These are phyloP conservation scores for Caprella mutica DNA, from an alignment of 2,888 invertebrate genomes.

Conservation along the genomic window DNA sequence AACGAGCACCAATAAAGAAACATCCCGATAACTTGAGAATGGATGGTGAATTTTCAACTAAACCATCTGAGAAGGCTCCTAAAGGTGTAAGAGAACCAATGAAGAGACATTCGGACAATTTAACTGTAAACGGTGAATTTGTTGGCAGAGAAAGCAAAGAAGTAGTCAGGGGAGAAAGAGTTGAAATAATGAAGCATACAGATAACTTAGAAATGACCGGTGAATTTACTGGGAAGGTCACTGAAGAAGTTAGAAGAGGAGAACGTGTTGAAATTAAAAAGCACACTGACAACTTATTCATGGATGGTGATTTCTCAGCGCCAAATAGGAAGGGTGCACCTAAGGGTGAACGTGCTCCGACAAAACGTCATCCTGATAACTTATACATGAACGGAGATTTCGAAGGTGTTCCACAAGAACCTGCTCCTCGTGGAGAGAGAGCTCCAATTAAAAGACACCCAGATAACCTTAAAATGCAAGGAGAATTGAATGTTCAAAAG, in stretches of 20 bases:
- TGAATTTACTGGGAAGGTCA: constrained; percentile 37
- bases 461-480: constrained; percentile 44
- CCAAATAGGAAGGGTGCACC: constrained; percentile 42
- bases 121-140: constrained; percentile 46
- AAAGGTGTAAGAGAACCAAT: constrained; percentile 25
- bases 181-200: constrained; percentile 6
- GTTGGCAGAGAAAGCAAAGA: constrained; percentile 11
- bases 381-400: constrained; percentile 48
- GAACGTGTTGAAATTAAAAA: constrained; percentile 36
- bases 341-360: constrained; percentile 36
- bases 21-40: constrained; percentile 25
- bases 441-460: constrained; percentile 24
- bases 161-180: constrained; percentile 18
- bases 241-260: constrained; percentile 37
- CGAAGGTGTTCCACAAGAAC: constrained; percentile 37
- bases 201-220: constrained; percentile 25
- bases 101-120: constrained; percentile 22
- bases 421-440: constrained; percentile 21
- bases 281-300: constrained; percentile 42
- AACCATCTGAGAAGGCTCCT: constrained; percentile 37
- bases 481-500: constrained; percentile 8
- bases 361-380: constrained; percentile 41
- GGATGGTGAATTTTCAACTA: constrained; percentile 28
- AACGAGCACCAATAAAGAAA: constrained; percentile 22
- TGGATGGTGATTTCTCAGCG: constrained; percentile 46